Evolutionary conservation across 2,797 vertebrate genomes (phyloP), one percentile per base, ranked within the genome.

Genomic region (Champsocephalus esox): DNA sequence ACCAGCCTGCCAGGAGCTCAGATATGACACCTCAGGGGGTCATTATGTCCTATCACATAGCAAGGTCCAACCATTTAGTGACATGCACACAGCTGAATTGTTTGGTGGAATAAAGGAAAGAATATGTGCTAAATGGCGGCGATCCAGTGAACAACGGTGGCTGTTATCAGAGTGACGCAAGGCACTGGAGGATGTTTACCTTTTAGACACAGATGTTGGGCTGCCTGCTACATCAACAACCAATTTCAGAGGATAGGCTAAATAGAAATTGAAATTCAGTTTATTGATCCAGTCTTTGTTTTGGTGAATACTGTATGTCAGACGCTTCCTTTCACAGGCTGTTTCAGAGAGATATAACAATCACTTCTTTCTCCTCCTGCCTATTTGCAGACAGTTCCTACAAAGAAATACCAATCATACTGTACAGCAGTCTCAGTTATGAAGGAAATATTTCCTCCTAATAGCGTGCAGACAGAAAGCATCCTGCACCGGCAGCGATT

Each of bases 131-230:
- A 72, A 84, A 89, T 83, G 77, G 73, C 59, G 51, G 32, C 43
- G 21, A 81, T 74, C 52, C 70, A 66, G 59, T 6, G 54, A 73
- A 76, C 70, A 74, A 52, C 38, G 16, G 58, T 2, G 54, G 48
- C 70, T 74, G 59, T 91, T 91, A 88, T 92, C 86, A 59, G 78
- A 67, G 70, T 10, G 21, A 68, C 45, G 49, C 86, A 88, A 79
- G 75, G 67, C 58, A 51, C 62, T 3, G 52, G 62, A 78, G 78
- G 67, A 28, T 38, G 34, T 38, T 38, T 38, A 38, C 34, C 34
- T 38, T 45, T 81, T 60, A 79, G 73, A 85, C 66, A 75, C 66
- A 81, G 69, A 88, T 62, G 71, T 64, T 55, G 61, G 34, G 45
- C 46, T 73, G 62, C 58, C 66, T 66, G 66, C 51, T 54, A 10